A percentile compares a stretch with the other conserved stretches of the same genome.
These are phyloP conservation scores for Himalopsyche japonica DNA, from an alignment of 2,888 invertebrate species.

Conservation along the genomic window DNA sequence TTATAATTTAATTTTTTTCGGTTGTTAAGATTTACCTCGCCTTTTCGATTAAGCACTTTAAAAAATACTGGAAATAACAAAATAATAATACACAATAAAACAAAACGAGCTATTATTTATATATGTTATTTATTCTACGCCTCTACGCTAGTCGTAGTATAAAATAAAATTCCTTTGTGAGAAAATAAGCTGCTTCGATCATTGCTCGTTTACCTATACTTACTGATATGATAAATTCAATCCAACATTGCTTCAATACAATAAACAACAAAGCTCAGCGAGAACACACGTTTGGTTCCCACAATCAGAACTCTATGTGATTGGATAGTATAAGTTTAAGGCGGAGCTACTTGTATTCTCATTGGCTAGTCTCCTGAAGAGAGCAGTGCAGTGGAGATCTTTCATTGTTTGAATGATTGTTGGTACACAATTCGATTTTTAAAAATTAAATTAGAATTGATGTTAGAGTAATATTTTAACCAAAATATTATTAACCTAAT, in stretches of 20 bases:
- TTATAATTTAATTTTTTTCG: too few relatives aligned
- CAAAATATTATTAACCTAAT: too few relatives aligned
- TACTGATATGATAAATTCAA: slow-evolving; percentile 8
- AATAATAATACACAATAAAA: too few relatives aligned
- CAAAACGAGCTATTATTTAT: too few relatives aligned
- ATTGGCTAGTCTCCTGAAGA: slow-evolving; percentile 22
- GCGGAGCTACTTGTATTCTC: slow-evolving; percentile 28
- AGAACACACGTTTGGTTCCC: slow-evolving; percentile 30
- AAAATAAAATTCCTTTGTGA: not conserved
- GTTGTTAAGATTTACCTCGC: too few relatives aligned
- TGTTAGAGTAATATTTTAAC: too few relatives aligned
- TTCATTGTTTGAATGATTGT: not conserved
- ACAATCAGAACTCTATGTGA: slow-evolving; percentile 26
- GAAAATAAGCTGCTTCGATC: not conserved
- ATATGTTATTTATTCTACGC: not conserved
- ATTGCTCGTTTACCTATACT: slow-evolving; percentile 1
- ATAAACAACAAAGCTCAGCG: slow-evolving; percentile 28
- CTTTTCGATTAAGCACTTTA: too few relatives aligned
- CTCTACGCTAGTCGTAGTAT: not conserved
- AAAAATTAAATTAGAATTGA: too few relatives aligned
- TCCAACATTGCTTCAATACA: slow-evolving; percentile 29
- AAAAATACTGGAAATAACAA: too few relatives aligned
- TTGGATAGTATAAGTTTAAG: slow-evolving; percentile 26
- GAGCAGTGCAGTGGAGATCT: not conserved
- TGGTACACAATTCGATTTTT: not conserved